Evolutionary conservation across 2,797 vertebrate genomes (phyloP), one percentile per base, ranked within the genome.

Genomic region (Syngnathus acus): DNA sequence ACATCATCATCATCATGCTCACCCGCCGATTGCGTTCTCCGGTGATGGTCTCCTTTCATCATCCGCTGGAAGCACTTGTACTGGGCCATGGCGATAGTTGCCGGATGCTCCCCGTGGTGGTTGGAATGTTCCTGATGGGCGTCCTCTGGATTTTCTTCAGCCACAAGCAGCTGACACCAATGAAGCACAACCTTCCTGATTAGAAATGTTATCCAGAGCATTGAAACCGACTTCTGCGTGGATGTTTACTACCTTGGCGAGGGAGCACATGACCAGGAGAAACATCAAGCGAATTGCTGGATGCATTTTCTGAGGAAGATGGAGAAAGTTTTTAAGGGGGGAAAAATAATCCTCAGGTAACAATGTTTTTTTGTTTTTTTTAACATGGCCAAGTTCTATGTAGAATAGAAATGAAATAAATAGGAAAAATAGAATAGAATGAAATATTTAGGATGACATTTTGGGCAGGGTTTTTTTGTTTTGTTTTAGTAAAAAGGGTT

Each of bases 11-110:
- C 9, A 23, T 45, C 65, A 26, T 54, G 7, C 67, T 78, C 70
- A 97, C 97, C 94, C 79, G 78, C 84, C 64, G 75, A 74, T 71
- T 78, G 91, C 48, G 76, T 82, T 65, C 82, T 89, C 16, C 77
- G 85, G 45, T 88, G 42, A 0, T 89, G 85, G 48, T 93, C 88
- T 64, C 92, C 88, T 63, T 92, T 93, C 72, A 92, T 80, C n/a
- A 98, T 97, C 78, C 91, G 92, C 83, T 99, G 97, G 81, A 95
- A 98, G 68, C 97, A 99, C 67, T 95, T 91, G 74, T 92, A 99
- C 71, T 99, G 96, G 9, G 95, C 95, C 0, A 86, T 92, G 83
- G 91, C 83, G 13, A 99, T 96, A 7, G 89, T 88, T 6, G 85
- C 76, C 9, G 78, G 79, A 9, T 92, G 70, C 0, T 87, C 53